Evolutionary conservation across 2,797 vertebrate species (phyloP).

Genomic region (Ceyx erithaca): DNA sequence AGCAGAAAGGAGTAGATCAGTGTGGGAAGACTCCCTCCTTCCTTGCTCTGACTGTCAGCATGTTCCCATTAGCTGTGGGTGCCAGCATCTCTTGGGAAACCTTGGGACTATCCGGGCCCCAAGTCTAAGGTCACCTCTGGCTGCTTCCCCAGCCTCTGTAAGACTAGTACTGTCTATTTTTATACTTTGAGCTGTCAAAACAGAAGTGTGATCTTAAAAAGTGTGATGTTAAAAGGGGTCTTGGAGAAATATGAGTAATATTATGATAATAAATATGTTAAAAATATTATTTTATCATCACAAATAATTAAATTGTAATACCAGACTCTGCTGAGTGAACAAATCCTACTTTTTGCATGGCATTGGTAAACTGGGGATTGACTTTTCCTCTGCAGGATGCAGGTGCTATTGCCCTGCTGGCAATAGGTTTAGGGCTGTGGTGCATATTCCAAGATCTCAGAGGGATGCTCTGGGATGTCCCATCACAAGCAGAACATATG

Average conservation of each 20-base stretch:
- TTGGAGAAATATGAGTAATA: not conserved
- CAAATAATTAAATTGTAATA: not conserved
- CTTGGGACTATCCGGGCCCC: not conserved
- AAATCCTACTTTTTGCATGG: not conserved
- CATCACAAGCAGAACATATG: not conserved
- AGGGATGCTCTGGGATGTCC: not conserved
- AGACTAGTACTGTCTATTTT: not conserved
- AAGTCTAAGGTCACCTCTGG: not conserved
- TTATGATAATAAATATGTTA: not conserved
- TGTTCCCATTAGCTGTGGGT: not conserved
- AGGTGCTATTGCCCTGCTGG: not conserved
- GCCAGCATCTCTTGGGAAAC: not conserved
- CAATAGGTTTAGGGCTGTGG: not conserved
- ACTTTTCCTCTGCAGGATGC: not conserved
- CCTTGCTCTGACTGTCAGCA: not conserved
- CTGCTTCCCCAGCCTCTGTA: not conserved
- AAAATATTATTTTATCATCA: not conserved
- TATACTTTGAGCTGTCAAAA: not conserved
- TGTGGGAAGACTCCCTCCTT: not conserved
- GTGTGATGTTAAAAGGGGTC: not conserved
- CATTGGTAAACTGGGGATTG: not conserved
- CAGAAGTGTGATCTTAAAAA: not conserved
- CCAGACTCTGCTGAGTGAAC: not conserved
- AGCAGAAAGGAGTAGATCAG: not conserved
- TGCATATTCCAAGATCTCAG: not conserved